Evolutionary conservation across 1,140 invertebrate genomes (phyloP), one percentile per base, ranked within the genome.

Genomic region (Subanguina moxae): DNA sequence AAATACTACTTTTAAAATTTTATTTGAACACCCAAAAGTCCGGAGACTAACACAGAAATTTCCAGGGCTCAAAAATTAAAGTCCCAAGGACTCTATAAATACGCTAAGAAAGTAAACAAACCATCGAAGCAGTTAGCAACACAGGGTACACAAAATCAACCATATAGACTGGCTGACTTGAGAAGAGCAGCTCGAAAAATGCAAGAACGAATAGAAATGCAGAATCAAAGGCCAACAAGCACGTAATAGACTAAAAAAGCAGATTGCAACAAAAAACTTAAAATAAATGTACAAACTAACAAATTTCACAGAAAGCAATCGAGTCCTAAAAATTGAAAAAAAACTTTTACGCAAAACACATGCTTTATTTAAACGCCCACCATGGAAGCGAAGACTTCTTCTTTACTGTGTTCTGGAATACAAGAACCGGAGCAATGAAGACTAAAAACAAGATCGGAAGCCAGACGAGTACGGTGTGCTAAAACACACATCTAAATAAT

Each of bases 381-480:
- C 76, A 82, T 30, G 77, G 72, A 11, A 82, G 46, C 1, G 80
- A 69, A 8, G 30, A 46, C 15, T 70, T 65, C 30, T 52, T 45
- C 52, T 74, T 57, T n/a, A 64, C 28, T 23, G 56, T 64, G 17
- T 82, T 73, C 58, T 80, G 76, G 61, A 73, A 77, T 17, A 82
- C 67, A 3, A 81, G 32, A 32, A 81, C 43, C n/a, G 79, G 79
- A 0, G 79, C 64, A 25, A 75, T 28, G 13, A 78, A 23, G 21
- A 77, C 67, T 11, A 78, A 59, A 45, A 82, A 82, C 23, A 73
- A 43, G 15, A 64, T 73, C 13, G 79, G 79, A 17, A 82, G 32
- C 32, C 74, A 80, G 15, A 81, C 71, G n/a, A 81, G 65, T 3
- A 80, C 43, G 8, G 79, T 81, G 64, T 81, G 80, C 57, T 79